Evolutionary conservation across 2,797 vertebrate species (phyloP), one percentile per base, ranked within the genome.

Genomic region (Mus minutoides): DNA sequence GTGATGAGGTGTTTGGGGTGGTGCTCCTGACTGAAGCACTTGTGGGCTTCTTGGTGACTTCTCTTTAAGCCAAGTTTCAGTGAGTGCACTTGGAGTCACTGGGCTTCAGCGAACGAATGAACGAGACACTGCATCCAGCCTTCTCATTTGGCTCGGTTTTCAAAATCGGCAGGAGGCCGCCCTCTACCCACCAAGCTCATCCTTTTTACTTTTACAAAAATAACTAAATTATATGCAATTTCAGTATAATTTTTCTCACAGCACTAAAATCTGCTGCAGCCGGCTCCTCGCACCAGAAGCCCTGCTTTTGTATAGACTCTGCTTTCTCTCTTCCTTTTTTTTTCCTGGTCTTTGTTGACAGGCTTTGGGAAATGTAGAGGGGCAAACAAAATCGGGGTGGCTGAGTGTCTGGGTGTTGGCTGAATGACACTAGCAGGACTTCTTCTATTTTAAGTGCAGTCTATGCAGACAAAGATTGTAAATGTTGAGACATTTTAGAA

Each of bases 211-310:
- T 89, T 43, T 43, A 7, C 2, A 22, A 78, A 88, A 93, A 77
- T 58, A 93, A 69, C 96, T 92, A 92, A 96, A 88, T 97, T 89
- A 54, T 90, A 91, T 85, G 16, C 78, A 92, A 93, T 93, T 96
- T 93, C 78, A 84, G 43, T 73, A 6, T 92, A 56, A 73, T 94
- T 97, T 96, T 97, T 96, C 92, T 95, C 86, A 46, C 71, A 84
- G 71, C 34, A 46, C 29, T 92, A 56, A 97, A 94, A 54, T 87
- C 31, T 10, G 24, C 78, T 58, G 29, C 37, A 71, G 40, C 79
- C n/a, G 46, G 34, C 56, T 84, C 43, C 92, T 16, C 84, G 21
- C 54, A 58, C 77, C 52, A 64, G 46, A 75, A 77, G 58, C 71
- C 56, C 37, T 82, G 34, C 90, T 96, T 95, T 85, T n/a, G 2